Percentiles rank a stretch among this genome's conserved stretches.
phyloP scores from a whole-genome alignment of 2,797 vertebrate species.

The Ataeniobius toweri region DNA sequence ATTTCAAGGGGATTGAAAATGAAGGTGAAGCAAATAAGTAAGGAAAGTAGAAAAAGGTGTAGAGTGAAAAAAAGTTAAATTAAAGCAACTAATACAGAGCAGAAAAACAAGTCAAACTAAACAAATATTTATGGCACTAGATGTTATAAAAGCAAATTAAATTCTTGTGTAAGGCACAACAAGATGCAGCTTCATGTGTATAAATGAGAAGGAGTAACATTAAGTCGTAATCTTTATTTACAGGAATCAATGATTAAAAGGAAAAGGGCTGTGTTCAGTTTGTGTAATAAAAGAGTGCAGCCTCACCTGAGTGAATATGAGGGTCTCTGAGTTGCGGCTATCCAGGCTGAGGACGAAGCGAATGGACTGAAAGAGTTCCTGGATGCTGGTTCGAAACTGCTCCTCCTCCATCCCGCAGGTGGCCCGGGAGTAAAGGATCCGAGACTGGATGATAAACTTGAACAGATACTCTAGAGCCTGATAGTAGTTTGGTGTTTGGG shows the following conservation, averaged over 20 bases:
- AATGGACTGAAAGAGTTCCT: constrained; percentile 97
- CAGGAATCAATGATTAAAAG: neutral
- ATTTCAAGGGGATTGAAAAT: constrained; percentile 41
- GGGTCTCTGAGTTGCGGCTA: constrained; percentile 71
- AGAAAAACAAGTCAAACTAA: constrained; percentile 3
- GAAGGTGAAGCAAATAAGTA: constrained; percentile 46
- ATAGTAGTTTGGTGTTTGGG: neutral
- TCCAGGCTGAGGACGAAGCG: constrained; percentile 94
- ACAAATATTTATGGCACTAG: neutral
- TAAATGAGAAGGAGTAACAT: neutral
- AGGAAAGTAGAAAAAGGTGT: constrained; percentile 40
- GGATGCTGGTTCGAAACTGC: constrained; percentile 93
- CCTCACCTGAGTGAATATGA: constrained; percentile 96
- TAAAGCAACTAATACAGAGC: constrained; percentile 28
- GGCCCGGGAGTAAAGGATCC: constrained; percentile 95
- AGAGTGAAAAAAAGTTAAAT: constrained; percentile 54
- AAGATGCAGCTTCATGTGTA: neutral
- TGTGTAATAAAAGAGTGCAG: neutral
- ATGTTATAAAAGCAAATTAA: constrained; percentile 2
- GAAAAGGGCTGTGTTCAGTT: neutral
- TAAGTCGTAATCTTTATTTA: neutral
- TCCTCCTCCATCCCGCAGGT: constrained; percentile 98
- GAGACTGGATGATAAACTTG: constrained; percentile 97
- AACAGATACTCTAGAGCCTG: constrained; percentile 98
- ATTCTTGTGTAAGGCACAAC: constrained; percentile 16